Percentiles rank a stretch among this genome's conserved stretches.
Conservation (phyloP, 2,797 vertebrate genomes). For the Arremon brunneinucha region DNA sequence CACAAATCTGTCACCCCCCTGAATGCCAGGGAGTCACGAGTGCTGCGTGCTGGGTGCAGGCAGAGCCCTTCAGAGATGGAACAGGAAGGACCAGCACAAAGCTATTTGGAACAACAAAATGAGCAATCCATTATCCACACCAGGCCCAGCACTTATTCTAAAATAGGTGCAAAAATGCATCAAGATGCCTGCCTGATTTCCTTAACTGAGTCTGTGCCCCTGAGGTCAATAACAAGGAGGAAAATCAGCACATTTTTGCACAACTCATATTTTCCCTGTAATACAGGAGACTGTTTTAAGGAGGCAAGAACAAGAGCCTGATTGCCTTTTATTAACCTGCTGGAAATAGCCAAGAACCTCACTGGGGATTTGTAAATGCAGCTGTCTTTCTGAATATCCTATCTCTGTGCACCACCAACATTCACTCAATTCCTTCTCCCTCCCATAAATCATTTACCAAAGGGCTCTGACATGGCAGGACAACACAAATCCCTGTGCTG, state of each 20-base stretch:
- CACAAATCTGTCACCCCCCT: not conserved
- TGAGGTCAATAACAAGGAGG: not conserved
- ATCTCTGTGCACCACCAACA: not conserved
- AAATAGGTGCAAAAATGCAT: not conserved
- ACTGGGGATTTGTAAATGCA: not conserved
- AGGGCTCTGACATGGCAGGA: not conserved
- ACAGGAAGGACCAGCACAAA: not conserved
- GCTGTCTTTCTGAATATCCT: not conserved
- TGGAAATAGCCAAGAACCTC: conserved; percentile 32
- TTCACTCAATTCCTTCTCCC: not conserved
- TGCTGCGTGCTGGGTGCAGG: not conserved
- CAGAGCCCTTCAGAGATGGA: not conserved
- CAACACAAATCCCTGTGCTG: not conserved
- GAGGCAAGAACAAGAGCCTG: conserved; percentile 13
- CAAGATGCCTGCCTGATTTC: not conserved
- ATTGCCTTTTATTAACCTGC: conserved; percentile 45
- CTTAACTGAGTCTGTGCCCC: not conserved
- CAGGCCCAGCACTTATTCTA: not conserved
- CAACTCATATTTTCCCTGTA: not conserved
- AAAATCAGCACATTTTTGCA: not conserved
- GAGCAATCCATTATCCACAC: not conserved
- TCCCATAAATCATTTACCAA: not conserved
- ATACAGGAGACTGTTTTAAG: not conserved
- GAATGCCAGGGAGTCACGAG: not conserved
- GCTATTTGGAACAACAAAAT: not conserved